Evolutionary conservation across 2,113 vertebrate species (phyloP), one percentile per base, ranked within the genome.

Genomic region (Dolichallabes microphthalmus): DNA sequence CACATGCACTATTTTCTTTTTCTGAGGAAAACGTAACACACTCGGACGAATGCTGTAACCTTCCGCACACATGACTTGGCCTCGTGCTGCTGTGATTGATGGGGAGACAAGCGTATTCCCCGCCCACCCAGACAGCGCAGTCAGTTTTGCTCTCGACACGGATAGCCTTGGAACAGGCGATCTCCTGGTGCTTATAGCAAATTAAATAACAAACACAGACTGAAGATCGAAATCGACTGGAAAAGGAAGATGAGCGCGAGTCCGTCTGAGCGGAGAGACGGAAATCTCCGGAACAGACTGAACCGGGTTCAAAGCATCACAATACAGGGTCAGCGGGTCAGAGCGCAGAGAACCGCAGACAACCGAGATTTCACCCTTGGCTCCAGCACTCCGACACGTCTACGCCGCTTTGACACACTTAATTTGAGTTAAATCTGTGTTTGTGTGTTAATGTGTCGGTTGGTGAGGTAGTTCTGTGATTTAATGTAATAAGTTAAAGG

Each of bases 251-350:
- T 2, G 58, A 60, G 69, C 82, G 39, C 39, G 39, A 75, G 55
- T 50, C 12, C 60, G 30, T 73, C 20, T 76, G 58, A 75, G n/a
- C 32, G 55, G 76, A 76, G 45, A 76, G 17, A n/a, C n/a, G 39
- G n/a, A 76, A 75, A 84, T 82, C 85, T 78, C 30, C 25, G 27
- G 32, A 53, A 50, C 68, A 71, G 32, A 58, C 25, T 55, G 30
- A 35, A 57, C 82, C 63, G 27, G 39, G 76, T 61, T 58, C 45
- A 53, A 73, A 88, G 82, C 39, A 57, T 83, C 69, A 76, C 80
- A 75, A 90, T 91, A 86, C 82, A 83, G 89, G 86, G n/a, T 88
- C 88, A 91, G 8, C 32, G n/a, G 83, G 87, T 85, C 85, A 86
- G 39, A 69, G 81, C 83, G 53, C 77, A 30, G 71, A 57, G 32